Evolutionary conservation across 2,888 invertebrate species (phyloP), one percentile per base, ranked within the genome.

Genomic region (Ectobius pallidus): DNA sequence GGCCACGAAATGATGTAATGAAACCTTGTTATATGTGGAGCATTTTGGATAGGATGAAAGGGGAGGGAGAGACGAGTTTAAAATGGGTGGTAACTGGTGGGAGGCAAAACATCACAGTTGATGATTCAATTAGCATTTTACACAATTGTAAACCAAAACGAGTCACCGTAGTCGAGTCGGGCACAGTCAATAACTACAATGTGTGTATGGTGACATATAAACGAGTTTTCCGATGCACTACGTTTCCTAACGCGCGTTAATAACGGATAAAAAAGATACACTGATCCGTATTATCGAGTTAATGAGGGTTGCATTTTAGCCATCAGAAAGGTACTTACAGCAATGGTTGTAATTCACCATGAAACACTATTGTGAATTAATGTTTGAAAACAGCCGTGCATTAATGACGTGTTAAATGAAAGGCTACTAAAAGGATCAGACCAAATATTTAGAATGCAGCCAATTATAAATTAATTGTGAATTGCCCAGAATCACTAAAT

Each of bases 51-150:
- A 32, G 62, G 34, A 34, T 20, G 39, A n/a, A n/a, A 20, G 22
- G 11, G 22, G n/a, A 2, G 52, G 52, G 52, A 11, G 9, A n/a
- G 52, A 18, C 11, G 52, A 16, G 39, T 65, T 4, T 18, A 20
- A 25, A 16, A 18, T 25, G 32, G 25, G 34, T 11, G n/a, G 63
- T 25, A n/a, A n/a, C n/a, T n/a, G n/a, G 49, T 25, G 32, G 30
- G 52, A 25, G 70, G 22, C 39, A 62, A 25, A 55, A 74, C 74
- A 72, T 72, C 44, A 39, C 39, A 49, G 69, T 62, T 72, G 74
- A 74, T 74, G 71, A 74, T 74, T 69, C 72, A 74, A 74, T 74
- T 74, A 74, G 63, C 69, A 70, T 73, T 73, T 73, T 63, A 73
- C 73, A 67, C 69, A 69, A 72, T 42, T 69, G 69, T 62, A 46